Conservation (phyloP, 2,113 vertebrate genomes). For the Ifrita kowaldi region DNA sequence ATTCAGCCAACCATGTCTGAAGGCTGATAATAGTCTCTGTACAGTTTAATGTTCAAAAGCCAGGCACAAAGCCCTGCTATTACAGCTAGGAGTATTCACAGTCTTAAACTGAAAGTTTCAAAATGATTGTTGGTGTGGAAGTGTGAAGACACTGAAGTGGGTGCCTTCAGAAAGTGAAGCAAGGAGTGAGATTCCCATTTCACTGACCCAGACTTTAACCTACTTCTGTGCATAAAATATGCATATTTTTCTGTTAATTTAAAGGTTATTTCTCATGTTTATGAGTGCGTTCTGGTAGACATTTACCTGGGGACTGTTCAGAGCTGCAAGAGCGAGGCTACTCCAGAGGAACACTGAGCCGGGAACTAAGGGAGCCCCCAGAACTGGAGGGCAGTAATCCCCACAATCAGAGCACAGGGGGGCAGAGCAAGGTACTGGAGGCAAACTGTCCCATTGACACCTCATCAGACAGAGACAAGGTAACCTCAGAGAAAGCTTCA, state of each 20-base stretch:
- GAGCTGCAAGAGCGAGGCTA: neutral
- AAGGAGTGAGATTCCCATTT: neutral
- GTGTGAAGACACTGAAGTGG: neutral
- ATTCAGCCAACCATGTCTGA: neutral
- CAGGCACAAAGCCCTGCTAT: neutral
- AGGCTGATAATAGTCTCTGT: neutral
- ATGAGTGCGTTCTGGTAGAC: neutral
- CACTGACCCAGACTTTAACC: neutral
- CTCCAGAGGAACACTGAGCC: neutral
- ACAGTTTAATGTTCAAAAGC: neutral
- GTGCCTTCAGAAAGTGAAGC: neutral
- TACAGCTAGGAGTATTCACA: neutral
- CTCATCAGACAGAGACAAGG: neutral
- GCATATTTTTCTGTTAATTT: neutral
- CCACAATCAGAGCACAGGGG: rapidly evolving
- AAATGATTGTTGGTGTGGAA: neutral
- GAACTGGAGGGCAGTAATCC: neutral
- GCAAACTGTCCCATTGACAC: neutral
- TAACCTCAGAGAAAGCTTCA: neutral
- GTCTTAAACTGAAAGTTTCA: neutral
- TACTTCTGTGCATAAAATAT: neutral
- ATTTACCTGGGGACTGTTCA: neutral
- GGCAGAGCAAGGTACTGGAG: neutral
- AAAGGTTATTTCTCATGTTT: neutral
- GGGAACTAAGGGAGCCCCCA: neutral